phyloP scores from a whole-genome alignment of 2,888 invertebrate species.

The Capitulum mitella region DNA sequence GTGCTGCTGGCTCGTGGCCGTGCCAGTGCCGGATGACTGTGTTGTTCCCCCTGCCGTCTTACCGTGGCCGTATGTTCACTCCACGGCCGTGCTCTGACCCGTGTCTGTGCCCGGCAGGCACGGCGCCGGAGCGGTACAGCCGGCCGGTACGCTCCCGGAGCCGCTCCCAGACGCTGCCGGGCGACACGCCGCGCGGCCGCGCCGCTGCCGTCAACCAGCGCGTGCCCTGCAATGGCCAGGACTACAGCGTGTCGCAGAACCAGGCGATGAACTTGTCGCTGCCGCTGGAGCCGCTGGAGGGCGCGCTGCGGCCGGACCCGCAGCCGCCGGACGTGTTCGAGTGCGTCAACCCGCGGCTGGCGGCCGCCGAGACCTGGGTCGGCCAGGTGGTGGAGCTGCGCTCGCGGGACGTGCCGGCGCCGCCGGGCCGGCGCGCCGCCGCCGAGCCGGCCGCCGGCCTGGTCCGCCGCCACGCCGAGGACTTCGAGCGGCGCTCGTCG shows the following conservation, averaged over 20 bases:
- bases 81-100: too few species aligned
- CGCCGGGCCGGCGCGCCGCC: not conserved
- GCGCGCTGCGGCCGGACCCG: slow-evolving; percentile 2
- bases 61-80: not conserved
- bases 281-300: slow-evolving; percentile 20
- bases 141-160: not conserved
- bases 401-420: not conserved
- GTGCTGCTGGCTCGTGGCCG: too few species aligned
- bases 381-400: slow-evolving; percentile 50
- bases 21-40: too few species aligned
- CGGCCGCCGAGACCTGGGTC: not conserved
- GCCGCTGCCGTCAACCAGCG: slow-evolving; percentile 42
- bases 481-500: slow-evolving; percentile 9
- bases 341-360: slow-evolving; percentile 15
- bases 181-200: not conserved
- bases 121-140: not conserved
- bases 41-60: not conserved
- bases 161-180: slow-evolving; percentile 12
- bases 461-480: slow-evolving; percentile 6
- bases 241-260: slow-evolving; percentile 84
- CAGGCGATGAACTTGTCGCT: slow-evolving; percentile 45
- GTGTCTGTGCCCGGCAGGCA: too few species aligned
- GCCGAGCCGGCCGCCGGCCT: not conserved
- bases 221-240: slow-evolving; percentile 76
- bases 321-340: not conserved